Evolutionary conservation across 2,797 vertebrate species (phyloP), one percentile per base, ranked within the genome.

Genomic region (Dryobates pubescens): DNA sequence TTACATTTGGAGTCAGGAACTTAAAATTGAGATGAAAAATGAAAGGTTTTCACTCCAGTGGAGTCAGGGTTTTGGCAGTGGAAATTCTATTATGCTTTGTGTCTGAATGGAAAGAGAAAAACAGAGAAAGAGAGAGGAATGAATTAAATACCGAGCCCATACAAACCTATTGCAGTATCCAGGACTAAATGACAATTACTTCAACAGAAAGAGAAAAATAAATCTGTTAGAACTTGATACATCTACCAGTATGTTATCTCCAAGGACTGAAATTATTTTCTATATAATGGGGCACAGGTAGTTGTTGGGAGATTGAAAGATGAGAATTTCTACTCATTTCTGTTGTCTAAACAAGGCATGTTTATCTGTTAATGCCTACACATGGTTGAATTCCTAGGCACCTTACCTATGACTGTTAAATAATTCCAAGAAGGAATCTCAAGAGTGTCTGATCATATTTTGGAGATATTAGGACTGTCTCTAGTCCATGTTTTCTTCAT

Each of bases 21-120:
- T 97, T 97, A 97, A 97, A 97, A 97, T 77, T 96, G 97, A 97
- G 97, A 97, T 1, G 2, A 96, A 95, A 98, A 97, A 98, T 97
- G 94, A 98, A 97, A 95, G 94, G 92, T 98, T 98, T 98, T 97
- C 97, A 97, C 95, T 97, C 92, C 96, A 97, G 59, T 94, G 95
- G 94, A 97, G 94, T 94, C 94, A 96, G 89, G 73, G 89, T 71
- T 97, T 97, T 97, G 96, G 95, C 96, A 94, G 89, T 76, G 77
- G 73, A 47, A 96, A 96, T 97, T 97, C 93, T 97, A 95, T 97
- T 97, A 97, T 64, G 20, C 76, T 95, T 72, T 79, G 57, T 82
- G 32, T 94, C 92, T 93, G 91, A 96, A 96, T 91, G 87, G 71
- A 93, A 91, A 84, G 32, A 80, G 47, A 34, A 82, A 77, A 93